Conservation (phyloP, 64 coral and sea anemone species). For the Porites australiensis region DNA sequence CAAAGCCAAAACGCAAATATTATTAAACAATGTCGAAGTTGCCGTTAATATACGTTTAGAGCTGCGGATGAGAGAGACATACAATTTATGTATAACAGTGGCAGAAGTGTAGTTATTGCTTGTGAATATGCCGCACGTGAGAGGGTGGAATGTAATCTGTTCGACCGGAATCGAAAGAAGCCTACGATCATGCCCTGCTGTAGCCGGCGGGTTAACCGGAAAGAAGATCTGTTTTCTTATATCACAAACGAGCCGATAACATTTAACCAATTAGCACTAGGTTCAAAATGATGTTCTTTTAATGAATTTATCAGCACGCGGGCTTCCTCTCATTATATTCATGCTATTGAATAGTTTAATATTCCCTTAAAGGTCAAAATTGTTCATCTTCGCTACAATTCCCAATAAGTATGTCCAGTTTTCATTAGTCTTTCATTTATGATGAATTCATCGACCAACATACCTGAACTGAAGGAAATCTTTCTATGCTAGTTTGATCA, state of each 20-base stretch:
- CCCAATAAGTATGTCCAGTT: no score
- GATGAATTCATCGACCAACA: no score
- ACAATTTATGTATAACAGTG: no score
- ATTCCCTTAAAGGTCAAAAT: no score
- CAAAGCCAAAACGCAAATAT: no score
- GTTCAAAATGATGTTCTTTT: not conserved
- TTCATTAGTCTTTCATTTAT: no score
- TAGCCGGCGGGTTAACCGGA: not conserved
- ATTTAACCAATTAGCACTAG: not conserved
- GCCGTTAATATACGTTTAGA: not conserved
- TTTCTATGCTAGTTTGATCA: no score
- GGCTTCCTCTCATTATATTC: not conserved
- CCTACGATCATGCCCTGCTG: no score
- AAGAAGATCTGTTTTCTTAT: conserved; percentile 11
- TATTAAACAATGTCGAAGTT: not conserved
- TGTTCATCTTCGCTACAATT: no score
- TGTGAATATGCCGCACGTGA: not conserved
- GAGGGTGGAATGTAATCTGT: not conserved
- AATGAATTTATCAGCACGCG: not conserved
- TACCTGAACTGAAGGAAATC: no score
- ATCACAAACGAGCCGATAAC: not conserved
- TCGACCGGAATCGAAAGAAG: no score
- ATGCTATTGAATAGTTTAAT: no score
- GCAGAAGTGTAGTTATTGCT: not conserved
- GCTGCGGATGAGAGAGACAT: not conserved